Evolutionary conservation across 2,113 vertebrate species (phyloP).

Genomic region (Cyphomyrus plagiostoma): DNA sequence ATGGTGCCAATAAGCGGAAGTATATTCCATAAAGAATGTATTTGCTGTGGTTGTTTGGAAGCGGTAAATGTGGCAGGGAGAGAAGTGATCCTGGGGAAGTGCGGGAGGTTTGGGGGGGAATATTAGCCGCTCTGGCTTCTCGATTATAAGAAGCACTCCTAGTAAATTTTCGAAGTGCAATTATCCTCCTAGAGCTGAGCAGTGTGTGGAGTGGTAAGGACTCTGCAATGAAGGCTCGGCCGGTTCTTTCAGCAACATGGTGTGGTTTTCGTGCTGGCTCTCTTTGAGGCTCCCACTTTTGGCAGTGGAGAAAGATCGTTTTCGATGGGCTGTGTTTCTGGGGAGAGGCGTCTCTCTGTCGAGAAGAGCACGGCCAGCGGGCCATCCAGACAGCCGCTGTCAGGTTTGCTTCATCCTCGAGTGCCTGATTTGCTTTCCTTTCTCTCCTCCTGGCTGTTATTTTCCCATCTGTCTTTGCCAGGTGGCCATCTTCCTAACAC

Average conservation of each 20-base stretch:
- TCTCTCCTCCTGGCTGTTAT: not conserved
- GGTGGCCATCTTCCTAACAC: slow-evolving; percentile 6
- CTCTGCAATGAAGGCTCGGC: not conserved
- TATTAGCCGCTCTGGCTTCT: not conserved
- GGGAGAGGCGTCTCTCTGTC: not conserved
- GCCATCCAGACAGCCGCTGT: not conserved
- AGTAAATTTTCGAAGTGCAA: not conserved
- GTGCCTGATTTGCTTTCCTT: not conserved
- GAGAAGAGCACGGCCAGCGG: not conserved
- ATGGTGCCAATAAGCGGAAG: not conserved
- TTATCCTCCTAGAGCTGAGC: not conserved
- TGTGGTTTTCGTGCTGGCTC: not conserved
- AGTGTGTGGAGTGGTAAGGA: not conserved
- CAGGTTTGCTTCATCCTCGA: not conserved
- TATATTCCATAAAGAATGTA: not conserved
- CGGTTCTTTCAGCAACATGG: not conserved
- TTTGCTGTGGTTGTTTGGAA: not conserved
- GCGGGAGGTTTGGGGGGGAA: not conserved
- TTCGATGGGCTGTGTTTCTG: not conserved
- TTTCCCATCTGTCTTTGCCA: slow-evolving; percentile 4
- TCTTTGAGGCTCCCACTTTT: not conserved
- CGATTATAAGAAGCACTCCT: not conserved
- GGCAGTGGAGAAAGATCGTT: not conserved
- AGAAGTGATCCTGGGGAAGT: not conserved
- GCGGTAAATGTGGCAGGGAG: not conserved